Base-by-base conservation (phyloP, 2,888 invertebrate genomes). In the Ischnura elegans region DNA sequence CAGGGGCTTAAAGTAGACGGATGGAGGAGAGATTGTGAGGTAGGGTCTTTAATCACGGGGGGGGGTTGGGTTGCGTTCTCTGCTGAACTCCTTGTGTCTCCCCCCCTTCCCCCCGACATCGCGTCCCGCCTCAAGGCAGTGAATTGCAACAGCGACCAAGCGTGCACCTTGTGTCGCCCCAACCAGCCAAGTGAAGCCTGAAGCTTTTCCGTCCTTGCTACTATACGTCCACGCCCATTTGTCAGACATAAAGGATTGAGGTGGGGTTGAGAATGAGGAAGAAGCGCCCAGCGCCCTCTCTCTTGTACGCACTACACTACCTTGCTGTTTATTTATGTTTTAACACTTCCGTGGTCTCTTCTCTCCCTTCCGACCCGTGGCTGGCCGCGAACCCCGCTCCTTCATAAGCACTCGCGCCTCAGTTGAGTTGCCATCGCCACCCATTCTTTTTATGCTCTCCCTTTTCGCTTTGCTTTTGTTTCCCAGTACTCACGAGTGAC, bases 121-220 rank as follows among this genome's bases (percentile, higher is more conserved):
- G 43, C 46, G n/a, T n/a, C 47, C 8, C n/a, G 43, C 61, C 90
- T 90, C 61, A 90, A 55, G 55, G 61, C 42, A 36, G 45, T 51
- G 51, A 55, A 87, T 42, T 90, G 61, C 90, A 61, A 61, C 43
- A 43, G 90, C 61, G 43, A 51, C 90, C 90, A 90, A 61, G 90
- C 90, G 61, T 61, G 61, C 8, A 10, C 61, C n/a, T 42, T 61
- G 21, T 42, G 55, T 42, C 55, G 16, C 10, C 55, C 43, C 25
- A 29, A 29, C n/a, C 87, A 47, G 13, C 51, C 51, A 47, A 2
- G 2, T 43, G 21, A 21, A 86, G 45, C 29, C 66, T 86, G 45
- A 43, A 87, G 87, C 87, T 61, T 61, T 90, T 55, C 43, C 90
- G 61, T 90, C 55, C 55, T 51, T 36, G 55, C 21, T 29, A 25